These are phyloP conservation scores for Pseudorhombus dupliciocellatus DNA, from an alignment of 2,113 vertebrate species.

Conservation along the genomic window DNA sequence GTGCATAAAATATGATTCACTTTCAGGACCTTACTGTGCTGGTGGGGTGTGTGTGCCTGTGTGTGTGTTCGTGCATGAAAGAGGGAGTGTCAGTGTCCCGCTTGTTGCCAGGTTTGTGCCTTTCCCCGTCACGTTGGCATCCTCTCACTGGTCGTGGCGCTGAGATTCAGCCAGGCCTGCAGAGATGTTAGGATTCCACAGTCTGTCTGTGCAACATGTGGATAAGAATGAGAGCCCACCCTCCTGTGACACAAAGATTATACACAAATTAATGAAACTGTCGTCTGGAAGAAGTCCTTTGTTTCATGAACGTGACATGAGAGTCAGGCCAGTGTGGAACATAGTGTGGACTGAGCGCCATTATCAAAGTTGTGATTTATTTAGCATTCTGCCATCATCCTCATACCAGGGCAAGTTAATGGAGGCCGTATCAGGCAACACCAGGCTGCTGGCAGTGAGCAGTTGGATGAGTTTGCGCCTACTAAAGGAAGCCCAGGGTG, in stretches of 20 bases:
- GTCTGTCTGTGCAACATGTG: conserved; percentile 6
- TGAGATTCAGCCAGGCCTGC: conserved; percentile 3
- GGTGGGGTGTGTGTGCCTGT: not conserved
- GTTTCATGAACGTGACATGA: conserved; percentile 23
- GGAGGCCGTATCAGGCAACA: conserved; percentile 55
- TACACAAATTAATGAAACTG: not conserved
- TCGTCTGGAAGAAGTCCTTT: conserved; percentile 13
- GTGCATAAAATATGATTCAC: conserved; percentile 48
- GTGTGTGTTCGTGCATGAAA: conserved; percentile 18
- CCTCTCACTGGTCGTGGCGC: conserved; percentile 10
- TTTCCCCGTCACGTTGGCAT: conserved; percentile 39
- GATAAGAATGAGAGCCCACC: conserved; percentile 1
- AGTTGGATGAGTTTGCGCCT: conserved; percentile 37
- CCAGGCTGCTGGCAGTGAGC: conserved; percentile 52
- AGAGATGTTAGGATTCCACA: conserved; percentile 27
- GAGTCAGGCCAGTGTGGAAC: conserved; percentile 14
- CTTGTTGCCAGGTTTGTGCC: conserved; percentile 17
- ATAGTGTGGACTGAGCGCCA: not conserved
- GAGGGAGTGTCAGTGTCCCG: conserved; percentile 11
- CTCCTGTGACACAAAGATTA: conserved; percentile 12
- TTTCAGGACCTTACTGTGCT: conserved; percentile 20
- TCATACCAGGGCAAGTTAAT: conserved; percentile 68
- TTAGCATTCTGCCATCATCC: conserved; percentile 55
- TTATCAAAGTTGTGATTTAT: conserved; percentile 48
- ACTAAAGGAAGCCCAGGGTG: conserved; percentile 23